phyloP scores from a whole-genome alignment of 2,113 vertebrate genomes.

The Odocoileus hemionus region DNA sequence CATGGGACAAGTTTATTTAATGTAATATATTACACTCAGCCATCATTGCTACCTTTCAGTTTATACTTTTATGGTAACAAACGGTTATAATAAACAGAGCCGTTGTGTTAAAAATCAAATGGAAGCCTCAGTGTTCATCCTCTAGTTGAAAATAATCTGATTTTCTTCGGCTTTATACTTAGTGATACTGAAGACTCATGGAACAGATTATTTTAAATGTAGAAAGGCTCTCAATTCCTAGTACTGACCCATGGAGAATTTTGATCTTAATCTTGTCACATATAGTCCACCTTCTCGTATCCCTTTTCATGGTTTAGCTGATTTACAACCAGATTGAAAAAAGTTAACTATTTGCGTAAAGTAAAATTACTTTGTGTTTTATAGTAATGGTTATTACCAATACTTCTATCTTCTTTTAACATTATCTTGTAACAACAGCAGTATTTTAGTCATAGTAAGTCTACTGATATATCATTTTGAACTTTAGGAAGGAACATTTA shows the following conservation, averaged over 20 bases:
- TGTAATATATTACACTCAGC: conserved; percentile 76
- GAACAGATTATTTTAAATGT: not conserved
- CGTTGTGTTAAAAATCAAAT: conserved; percentile 74
- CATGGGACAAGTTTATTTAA: conserved; percentile 82
- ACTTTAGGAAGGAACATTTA: not conserved
- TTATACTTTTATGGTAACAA: conserved; percentile 84
- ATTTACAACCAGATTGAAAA: not conserved
- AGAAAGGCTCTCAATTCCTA: not conserved
- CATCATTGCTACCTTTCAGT: conserved; percentile 82
- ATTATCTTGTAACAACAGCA: not conserved
- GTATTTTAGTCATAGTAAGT: not conserved
- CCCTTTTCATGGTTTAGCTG: not conserved
- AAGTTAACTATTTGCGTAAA: not conserved
- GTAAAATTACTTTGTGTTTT: not conserved
- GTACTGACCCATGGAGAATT: not conserved
- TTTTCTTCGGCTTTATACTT: not conserved
- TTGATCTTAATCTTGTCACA: not conserved
- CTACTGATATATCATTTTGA: not conserved
- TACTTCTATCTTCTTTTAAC: not conserved
- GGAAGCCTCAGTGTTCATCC: conserved; percentile 45
- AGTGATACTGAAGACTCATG: not conserved
- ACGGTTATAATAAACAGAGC: conserved; percentile 79
- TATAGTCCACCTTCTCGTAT: no score
- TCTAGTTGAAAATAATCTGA: conserved; percentile 7
- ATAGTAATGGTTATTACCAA: not conserved